A percentile compares a stretch with the other conserved stretches of the same genome.
phyloP scores from a whole-genome alignment of 2,113 vertebrate species.

The Cynoglossus semilaevis region DNA sequence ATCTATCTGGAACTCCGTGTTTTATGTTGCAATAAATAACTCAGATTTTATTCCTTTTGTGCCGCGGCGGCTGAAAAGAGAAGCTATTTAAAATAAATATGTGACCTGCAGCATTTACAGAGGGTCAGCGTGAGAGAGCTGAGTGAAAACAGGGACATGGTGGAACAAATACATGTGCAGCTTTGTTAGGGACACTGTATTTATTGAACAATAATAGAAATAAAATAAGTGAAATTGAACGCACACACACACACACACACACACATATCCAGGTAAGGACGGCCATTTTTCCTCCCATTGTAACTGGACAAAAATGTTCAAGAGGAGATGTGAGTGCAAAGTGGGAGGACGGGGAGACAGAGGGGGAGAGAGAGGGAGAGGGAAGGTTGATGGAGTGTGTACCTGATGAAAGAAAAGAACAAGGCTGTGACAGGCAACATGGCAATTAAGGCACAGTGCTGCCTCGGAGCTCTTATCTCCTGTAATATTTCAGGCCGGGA shows the following conservation, averaged over 20 bases:
- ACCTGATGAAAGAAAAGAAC: conserved; percentile 54
- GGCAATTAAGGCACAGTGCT: conserved; percentile 54
- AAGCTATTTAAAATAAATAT: conserved; percentile 50
- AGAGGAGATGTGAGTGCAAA: conserved; percentile 45
- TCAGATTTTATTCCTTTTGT: conserved; percentile 48
- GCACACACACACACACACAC: not conserved
- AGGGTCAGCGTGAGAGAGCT: conserved; percentile 20
- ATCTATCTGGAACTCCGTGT: conserved; percentile 52
- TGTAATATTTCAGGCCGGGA: conserved; percentile 28
- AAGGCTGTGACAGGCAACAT: conserved; percentile 43
- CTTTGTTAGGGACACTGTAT: conserved; percentile 1
- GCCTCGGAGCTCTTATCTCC: conserved; percentile 36
- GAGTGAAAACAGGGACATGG: conserved; percentile 12
- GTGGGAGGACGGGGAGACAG: conserved; percentile 20
- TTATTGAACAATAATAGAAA: conserved; percentile 14
- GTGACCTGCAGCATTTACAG: conserved; percentile 46
- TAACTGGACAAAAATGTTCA: conserved; percentile 27
- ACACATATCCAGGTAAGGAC: conserved; percentile 7
- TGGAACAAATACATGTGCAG: conserved; percentile 20
- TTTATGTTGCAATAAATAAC: conserved; percentile 65
- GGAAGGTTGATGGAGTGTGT: conserved; percentile 51
- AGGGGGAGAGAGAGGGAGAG: not conserved
- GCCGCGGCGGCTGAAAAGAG: conserved; percentile 2
- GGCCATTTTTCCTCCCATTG: conserved; percentile 28
- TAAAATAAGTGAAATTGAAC: not conserved